Base-by-base conservation (phyloP, 2,113 vertebrate genomes). In the Oceanodroma tethys region DNA sequence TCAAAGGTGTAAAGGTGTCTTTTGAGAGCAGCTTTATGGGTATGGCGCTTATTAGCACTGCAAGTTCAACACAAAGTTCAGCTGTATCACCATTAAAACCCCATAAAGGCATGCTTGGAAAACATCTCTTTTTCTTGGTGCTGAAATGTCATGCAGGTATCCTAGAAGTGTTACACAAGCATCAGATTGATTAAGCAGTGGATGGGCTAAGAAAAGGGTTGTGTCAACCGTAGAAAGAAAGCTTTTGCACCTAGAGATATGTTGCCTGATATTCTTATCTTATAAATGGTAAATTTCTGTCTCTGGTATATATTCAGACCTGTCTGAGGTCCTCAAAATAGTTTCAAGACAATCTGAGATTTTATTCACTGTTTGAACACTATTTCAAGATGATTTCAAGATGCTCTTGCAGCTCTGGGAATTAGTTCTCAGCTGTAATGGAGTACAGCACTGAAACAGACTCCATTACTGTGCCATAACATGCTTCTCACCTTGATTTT, bases 41-140 rank as follows among this genome's bases (percentile, higher is more conserved):
- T 16, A n/a, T 0, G 1, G 13, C 1, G 5, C 26, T 88, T 59
- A 14, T 38, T 45, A 58, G 29, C 36, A 38, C 26, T 3, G 10
- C 38, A 43, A 65, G 17, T 65, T 76, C 29, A 38, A 47, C 32
- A 55, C 17, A 43, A 18, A 86, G 20, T 73, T 91, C 42, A 34
- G 26, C 17, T 68, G 2, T 55, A 38, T 36, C 40, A 40, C 16
- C 32, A 23, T 22, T 73, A 65, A 89, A 73, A 59, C 10, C 11
- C 58, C 29, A 9, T 16, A 27, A 50, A 16, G 9, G 10, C 10
- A 32, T 11, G 9, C 15, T 67, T 65, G 2, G 25, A 45, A 80
- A 86, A 52, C 7, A 25, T 5, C 13, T 55, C 2, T 53, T 63
- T 53, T 85, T 25, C 48, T 60, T 32, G 27, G 6, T 71, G 23